These are phyloP conservation scores for Drymodes brunneopygia DNA, from an alignment of 2,113 vertebrate genomes.

Conservation along the genomic window DNA sequence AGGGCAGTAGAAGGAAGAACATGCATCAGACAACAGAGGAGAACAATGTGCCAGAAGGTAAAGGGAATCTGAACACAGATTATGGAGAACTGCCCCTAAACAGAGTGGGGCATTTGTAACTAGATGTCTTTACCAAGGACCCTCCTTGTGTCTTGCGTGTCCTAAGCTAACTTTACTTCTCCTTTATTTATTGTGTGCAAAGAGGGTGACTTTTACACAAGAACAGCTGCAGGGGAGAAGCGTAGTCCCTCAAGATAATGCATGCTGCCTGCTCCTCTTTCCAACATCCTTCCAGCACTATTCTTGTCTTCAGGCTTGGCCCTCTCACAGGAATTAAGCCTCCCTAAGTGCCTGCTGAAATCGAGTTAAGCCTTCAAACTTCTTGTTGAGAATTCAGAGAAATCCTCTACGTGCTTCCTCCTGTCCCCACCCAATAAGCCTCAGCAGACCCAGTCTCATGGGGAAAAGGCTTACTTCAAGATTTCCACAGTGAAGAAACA, in stretches of 20 bases:
- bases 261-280: neutral
- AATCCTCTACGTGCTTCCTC: neutral
- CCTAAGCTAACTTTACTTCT: neutral
- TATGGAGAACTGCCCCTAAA: neutral
- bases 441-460: neutral
- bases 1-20: neutral
- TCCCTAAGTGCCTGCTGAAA: neutral
- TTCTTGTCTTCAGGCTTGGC: neutral
- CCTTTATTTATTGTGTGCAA: neutral
- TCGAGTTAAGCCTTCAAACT: neutral
- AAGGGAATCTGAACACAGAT: neutral
- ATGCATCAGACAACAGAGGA: neutral
- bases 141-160: fast-evolving
- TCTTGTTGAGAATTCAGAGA: neutral
- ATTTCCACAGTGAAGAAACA: neutral
- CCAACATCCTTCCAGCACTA: neutral
- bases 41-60: neutral
- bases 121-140: neutral
- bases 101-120: neutral
- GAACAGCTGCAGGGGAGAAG: neutral
- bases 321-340: neutral
- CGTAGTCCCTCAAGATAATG: neutral
- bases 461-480: neutral
- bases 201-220: neutral
- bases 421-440: neutral